Base-by-base conservation (phyloP, 2,113 vertebrate species). In the Elgaria multicarinata region DNA sequence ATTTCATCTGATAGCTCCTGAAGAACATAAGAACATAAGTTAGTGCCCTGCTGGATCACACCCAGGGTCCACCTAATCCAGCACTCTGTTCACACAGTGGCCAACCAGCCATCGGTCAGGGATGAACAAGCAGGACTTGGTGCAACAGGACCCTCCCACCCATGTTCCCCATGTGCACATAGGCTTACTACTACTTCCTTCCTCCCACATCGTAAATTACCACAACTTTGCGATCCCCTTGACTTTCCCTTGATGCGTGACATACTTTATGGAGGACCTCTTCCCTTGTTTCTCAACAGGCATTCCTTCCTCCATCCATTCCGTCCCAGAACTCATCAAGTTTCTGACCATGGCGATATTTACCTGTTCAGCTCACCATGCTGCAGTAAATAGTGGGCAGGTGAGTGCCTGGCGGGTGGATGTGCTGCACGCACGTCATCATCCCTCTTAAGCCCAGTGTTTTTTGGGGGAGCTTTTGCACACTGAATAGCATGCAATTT, bases 331-430 rank as follows among this genome's bases (percentile, higher is more conserved):
- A 88, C 76, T 97, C 28, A 88, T 88, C 79, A 95, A 95, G 92
- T 97, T 97, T n/a, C 77, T 97, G 85, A 98, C 97, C 46, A 96
- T 97, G 96, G 75, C 96, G 71, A 94, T 97, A 75, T 97, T 94
- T 90, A 94, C 91, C n/a, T 95, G 94, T 42, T 96, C 97, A 0
- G 98, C 97, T 36, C 95, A 98, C 26, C 98, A 98, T 0, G 94
- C 98, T 0, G 97, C 98, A 0, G 96, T 98, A 28, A 98, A 98
- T 92, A 97, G 97, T 83, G 98, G 98, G 22, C 98, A 98, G 97
- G 98, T 98, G 42, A 86, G 92, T 31, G 95, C 42, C 91, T 92
- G 28, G 95, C 26, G 0, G 55, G 0, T 22, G 7, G 42, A 22
- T 0, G 0, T 50, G 39, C 7, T 46, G 3, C 3, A 13, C 5